phyloP scores from a whole-genome alignment of 2,113 vertebrate genomes.

The cat (Felis catus) region DNA sequence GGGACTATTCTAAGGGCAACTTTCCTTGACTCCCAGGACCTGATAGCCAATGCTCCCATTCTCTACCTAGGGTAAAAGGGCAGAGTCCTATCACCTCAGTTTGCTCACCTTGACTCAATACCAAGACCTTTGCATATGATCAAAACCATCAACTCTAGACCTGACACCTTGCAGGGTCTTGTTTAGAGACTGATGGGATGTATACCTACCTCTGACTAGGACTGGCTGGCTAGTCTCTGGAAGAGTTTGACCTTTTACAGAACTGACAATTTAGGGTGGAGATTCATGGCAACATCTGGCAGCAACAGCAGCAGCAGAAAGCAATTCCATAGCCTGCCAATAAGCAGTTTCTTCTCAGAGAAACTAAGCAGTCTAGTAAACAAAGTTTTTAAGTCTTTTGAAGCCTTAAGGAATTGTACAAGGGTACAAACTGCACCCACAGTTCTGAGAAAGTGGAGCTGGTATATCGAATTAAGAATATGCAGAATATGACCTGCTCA shows the following conservation, averaged over 20 bases:
- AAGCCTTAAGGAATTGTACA: background rate
- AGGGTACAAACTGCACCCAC: background rate
- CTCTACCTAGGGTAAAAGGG: background rate
- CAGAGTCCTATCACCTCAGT: background rate
- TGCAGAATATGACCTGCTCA: background rate
- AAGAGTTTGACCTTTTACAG: background rate
- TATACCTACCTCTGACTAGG: background rate
- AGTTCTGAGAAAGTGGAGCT: background rate
- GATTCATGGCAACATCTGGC: background rate
- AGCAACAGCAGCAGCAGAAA: background rate
- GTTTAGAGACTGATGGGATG: background rate
- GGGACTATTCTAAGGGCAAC: background rate
- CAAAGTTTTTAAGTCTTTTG: background rate
- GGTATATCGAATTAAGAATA: background rate
- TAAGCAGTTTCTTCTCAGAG: background rate
- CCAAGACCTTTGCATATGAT: background rate
- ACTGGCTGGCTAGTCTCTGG: background rate
- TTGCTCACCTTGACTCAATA: background rate
- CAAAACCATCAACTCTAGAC: background rate
- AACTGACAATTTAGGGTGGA: background rate
- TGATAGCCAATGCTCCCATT: background rate
- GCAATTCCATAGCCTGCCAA: background rate
- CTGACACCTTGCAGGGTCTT: background rate
- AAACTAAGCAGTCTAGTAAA: background rate
- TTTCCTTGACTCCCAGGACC: background rate